phyloP scores from a whole-genome alignment of 1,140 invertebrate genomes.

The Zaprionus vittiger region DNA sequence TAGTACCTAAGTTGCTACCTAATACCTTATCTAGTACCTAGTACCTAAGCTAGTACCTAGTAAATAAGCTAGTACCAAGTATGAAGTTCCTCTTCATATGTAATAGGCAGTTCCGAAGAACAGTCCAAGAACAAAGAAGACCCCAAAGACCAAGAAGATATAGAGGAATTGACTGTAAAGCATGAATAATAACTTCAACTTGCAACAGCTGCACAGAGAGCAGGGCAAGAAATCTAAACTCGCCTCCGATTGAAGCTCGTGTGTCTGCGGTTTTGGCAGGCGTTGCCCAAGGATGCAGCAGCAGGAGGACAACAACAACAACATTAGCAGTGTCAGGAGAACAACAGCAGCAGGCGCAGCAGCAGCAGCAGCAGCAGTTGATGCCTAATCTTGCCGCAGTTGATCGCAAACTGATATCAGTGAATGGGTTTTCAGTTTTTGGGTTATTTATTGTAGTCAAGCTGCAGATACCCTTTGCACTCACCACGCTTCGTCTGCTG shows the following conservation, averaged over 20 bases:
- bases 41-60: too few relatives aligned
- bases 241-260: constrained; percentile 16
- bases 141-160: not conserved
- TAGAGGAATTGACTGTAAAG: constrained; percentile 15
- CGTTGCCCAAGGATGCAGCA: constrained; percentile 42
- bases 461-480: constrained; percentile 66
- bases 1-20: too few relatives aligned
- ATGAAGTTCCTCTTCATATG: too few relatives aligned
- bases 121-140: too few relatives aligned
- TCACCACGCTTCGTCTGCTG: constrained; percentile 18
- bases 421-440: constrained; percentile 38
- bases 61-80: too few relatives aligned
- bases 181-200: constrained; percentile 16
- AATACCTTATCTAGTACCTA: too few relatives aligned
- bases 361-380: constrained; percentile 23
- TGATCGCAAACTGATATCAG: constrained; percentile 62
- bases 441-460: constrained; percentile 50
- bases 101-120: not conserved
- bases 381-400: constrained; percentile 43
- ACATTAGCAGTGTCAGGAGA: not conserved
- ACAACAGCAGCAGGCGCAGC: constrained; percentile 9
- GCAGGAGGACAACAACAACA: constrained; percentile 16
- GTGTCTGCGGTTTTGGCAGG: constrained; percentile 31
- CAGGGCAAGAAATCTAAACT: constrained; percentile 19
- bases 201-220: constrained; percentile 20